Evolutionary conservation across 2,888 invertebrate species (phyloP), one percentile per base, ranked within the genome.

Genomic region (Hoplodrina blanda): DNA sequence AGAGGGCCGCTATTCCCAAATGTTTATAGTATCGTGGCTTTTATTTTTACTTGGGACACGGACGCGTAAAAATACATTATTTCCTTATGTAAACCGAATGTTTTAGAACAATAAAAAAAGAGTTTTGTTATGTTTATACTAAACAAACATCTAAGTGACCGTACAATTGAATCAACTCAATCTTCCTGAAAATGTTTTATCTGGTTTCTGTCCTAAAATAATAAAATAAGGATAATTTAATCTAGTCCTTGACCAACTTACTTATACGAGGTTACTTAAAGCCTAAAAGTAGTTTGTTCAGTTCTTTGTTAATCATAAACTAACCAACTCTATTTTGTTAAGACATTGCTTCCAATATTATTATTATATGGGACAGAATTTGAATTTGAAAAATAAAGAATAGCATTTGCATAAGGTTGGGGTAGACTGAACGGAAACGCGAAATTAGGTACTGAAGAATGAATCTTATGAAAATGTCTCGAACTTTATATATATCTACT

Each of bases 181-280:
- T 59, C 53, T 50, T 60, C 30, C n/a, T 11, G 59, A 44, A 52
- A 53, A 17, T 53, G 44, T 67, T 67, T 53, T 41, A 56, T 55
- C 44, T 49, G 52, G 44, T 52, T 56, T 57, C n/a, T 50, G 15
- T 60, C 60, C 60, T 60, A 60, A 60, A 60, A 60, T 60, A 60
- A 49, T 60, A 60, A 60, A 49, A 60, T 15, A 60, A 49, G 46
- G 49, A 49, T 49, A 49, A 49, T n/a, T 49, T 60, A n/a, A 60
- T 60, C 49, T 49, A 15, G 17, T 46, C 46, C 17, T 46, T 46
- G 17, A 17, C 46, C 46, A 46, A 46, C 46, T 46, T 46, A 46
- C 46, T 46, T 46, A 46, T 46, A 17, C 17, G 15, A 17, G 0
- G 46, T 46, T 46, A 17, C 6, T 46, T 46, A 4, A 6, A 17